phyloP scores from a whole-genome alignment of 2,888 invertebrate species.

The Molorchus minor region DNA sequence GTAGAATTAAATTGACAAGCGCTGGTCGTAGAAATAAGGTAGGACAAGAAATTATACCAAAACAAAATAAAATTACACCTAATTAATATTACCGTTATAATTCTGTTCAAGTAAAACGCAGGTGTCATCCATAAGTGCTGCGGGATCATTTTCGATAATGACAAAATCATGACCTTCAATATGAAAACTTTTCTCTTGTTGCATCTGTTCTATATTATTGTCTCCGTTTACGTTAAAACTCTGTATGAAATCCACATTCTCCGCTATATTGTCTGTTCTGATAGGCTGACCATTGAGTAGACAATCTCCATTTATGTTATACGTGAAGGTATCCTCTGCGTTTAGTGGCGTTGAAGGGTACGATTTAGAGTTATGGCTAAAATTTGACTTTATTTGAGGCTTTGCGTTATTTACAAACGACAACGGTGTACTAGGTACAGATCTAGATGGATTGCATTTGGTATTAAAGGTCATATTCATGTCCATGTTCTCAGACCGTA shows the following conservation, averaged over 20 bases:
- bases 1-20: no score
- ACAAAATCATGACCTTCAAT: constrained; percentile 42
- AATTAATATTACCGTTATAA: constrained; percentile 49
- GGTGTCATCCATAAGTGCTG: constrained; percentile 47
- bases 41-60: constrained; percentile 30
- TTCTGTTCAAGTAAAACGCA: constrained; percentile 50
- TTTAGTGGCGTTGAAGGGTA: constrained; percentile 79
- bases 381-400: constrained; percentile 56
- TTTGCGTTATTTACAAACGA: constrained; percentile 61
- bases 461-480: constrained; percentile 32
- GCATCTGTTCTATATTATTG: constrained; percentile 34
- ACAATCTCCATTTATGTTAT: constrained; percentile 58
- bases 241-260: constrained; percentile 32
- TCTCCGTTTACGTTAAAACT: constrained; percentile 43
- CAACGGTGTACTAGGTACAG: constrained; percentile 74
- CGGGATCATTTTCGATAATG: constrained; percentile 46
- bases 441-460: constrained; percentile 66
- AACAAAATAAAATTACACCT: constrained; percentile 20
- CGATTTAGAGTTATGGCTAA: constrained; percentile 69
- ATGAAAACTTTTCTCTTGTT: constrained; percentile 38
- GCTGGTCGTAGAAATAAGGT: constrained; percentile 32
- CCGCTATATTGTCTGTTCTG: constrained; percentile 40
- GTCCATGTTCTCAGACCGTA: constrained; percentile 53
- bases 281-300: constrained; percentile 61
- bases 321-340: constrained; percentile 57